A percentile compares a stretch with the other conserved stretches of the same genome.
Conservation (phyloP, 1,140 invertebrate species). For the Pogonomyrmex barbatus region DNA sequence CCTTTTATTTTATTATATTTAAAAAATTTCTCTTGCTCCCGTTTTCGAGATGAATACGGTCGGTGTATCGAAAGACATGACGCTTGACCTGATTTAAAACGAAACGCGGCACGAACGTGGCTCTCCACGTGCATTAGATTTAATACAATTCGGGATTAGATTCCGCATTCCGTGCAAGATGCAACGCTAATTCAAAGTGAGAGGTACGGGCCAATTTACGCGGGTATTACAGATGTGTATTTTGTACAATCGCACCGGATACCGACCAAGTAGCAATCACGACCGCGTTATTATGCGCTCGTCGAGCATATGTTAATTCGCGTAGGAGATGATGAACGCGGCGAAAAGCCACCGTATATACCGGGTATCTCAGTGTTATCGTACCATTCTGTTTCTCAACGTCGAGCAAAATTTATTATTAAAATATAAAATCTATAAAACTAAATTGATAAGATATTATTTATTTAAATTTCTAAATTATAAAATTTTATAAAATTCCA, state of each 20-base stretch:
- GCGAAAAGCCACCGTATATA: background rate
- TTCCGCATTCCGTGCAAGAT: conserved; percentile 8
- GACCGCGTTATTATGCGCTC: conserved; percentile 48
- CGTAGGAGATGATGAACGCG: conserved; percentile 45
- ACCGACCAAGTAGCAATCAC: conserved; percentile 29
- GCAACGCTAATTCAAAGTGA: conserved; percentile 37
- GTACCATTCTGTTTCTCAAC: no score
- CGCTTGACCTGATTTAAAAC: background rate
- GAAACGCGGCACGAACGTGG: background rate
- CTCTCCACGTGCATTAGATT: background rate
- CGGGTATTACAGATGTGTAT: conserved; percentile 33
- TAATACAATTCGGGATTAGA: background rate
- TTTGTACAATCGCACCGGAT: conserved; percentile 38
- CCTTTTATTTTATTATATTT: background rate
- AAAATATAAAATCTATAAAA: background rate
- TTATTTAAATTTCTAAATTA: background rate
- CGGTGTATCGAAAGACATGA: background rate
- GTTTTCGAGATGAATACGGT: background rate
- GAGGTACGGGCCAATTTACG: conserved; percentile 24
- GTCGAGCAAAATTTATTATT: background rate
- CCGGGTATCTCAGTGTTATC: conserved; percentile 36
- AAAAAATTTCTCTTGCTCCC: background rate
- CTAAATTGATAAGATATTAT: background rate
- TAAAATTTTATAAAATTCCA: background rate
- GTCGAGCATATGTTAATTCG: conserved; percentile 54